Evolutionary conservation across 1,140 invertebrate species (phyloP).

Genomic region (Heliothis virescens): DNA sequence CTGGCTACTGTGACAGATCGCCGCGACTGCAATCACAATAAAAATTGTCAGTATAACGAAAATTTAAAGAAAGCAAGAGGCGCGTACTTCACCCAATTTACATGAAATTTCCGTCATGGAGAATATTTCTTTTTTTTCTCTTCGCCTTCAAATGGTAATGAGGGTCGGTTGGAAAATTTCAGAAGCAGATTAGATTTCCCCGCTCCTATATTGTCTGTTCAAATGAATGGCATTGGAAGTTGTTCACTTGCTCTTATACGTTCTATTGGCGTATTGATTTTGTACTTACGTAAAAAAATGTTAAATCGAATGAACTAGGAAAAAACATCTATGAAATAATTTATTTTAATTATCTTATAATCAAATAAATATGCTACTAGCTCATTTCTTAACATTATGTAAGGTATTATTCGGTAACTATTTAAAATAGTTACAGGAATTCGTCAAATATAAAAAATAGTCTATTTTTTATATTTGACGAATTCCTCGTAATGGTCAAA

Average conservation of each 20-base stretch:
- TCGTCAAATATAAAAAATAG: too few species aligned
- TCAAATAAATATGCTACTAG: too few species aligned
- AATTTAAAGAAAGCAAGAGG: conserved; percentile 68
- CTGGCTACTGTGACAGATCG: conserved; percentile 53
- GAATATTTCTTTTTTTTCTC: conserved; percentile 70
- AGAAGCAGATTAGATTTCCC: conserved; percentile 72
- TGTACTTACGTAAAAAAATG: conserved; percentile 18
- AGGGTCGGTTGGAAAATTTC: conserved; percentile 75
- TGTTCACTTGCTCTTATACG: conserved; percentile 44
- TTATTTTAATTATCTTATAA: too few species aligned
- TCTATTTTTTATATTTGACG: too few species aligned
- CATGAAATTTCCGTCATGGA: conserved; percentile 78
- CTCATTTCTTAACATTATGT: too few species aligned
- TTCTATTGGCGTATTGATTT: conserved; percentile 43
- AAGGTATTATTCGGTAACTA: too few species aligned
- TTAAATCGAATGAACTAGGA: neutral
- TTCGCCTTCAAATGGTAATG: conserved; percentile 76
- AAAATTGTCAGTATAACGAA: conserved; percentile 53
- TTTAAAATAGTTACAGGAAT: too few species aligned
- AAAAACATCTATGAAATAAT: too few species aligned
- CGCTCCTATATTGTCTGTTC: conserved; percentile 64
- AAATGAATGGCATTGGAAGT: conserved; percentile 58
- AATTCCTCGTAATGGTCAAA: neutral
- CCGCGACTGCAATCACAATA: conserved; percentile 58
- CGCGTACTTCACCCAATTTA: conserved; percentile 73